Evolutionary conservation across 2,888 invertebrate species (phyloP).

Genomic region (Spodoptera littoralis): DNA sequence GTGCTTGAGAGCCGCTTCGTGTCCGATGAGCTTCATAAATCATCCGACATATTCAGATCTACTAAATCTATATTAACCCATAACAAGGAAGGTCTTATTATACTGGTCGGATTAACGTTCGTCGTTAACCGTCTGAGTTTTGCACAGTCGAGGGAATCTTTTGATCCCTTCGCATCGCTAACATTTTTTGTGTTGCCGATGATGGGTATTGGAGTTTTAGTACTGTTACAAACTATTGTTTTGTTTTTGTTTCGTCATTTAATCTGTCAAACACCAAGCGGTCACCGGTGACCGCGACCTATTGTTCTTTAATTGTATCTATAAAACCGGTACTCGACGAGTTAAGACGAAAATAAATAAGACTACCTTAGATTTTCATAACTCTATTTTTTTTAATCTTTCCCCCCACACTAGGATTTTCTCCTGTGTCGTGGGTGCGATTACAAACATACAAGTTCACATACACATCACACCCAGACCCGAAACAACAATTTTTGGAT

Average conservation of each 20-base stretch:
- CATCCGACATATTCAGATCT: constrained; percentile 37
- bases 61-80: constrained; percentile 19
- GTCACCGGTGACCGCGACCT: no score
- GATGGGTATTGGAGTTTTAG: constrained; percentile 28
- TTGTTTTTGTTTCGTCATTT: not conserved
- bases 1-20: constrained; percentile 71
- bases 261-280: no score
- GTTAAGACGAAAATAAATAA: no score
- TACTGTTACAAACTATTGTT: constrained; percentile 5
- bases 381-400: no score
- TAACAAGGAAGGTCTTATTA: constrained; percentile 47
- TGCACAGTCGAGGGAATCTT: constrained; percentile 73
- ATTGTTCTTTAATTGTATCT: no score
- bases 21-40: constrained; percentile 69
- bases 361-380: no score
- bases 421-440: no score
- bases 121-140: constrained; percentile 68
- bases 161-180: constrained; percentile 67
- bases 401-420: no score
- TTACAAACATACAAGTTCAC: no score
- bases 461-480: no score
- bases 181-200: constrained; percentile 52
- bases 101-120: constrained; percentile 61
- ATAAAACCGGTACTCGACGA: no score
- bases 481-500: no score